phyloP scores from a whole-genome alignment of 2,113 vertebrate species.

The Pipra filicauda region DNA sequence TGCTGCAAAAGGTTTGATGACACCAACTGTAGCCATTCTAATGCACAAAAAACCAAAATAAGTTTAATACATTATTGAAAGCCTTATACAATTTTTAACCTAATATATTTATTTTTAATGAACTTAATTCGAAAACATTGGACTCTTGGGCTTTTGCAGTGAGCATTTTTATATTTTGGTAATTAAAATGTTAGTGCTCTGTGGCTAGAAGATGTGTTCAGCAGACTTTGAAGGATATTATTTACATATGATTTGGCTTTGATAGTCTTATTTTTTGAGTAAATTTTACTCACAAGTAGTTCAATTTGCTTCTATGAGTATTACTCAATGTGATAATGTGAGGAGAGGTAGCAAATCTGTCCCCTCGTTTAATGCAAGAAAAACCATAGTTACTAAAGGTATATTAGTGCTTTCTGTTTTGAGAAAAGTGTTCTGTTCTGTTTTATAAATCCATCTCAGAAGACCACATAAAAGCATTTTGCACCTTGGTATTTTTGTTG shows the following conservation, averaged over 20 bases:
- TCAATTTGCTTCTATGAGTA: background rate
- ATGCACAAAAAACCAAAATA: background rate
- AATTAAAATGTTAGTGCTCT: background rate
- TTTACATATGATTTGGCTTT: slow-evolving; percentile 36
- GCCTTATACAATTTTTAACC: background rate
- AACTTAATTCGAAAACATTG: slow-evolving; percentile 10
- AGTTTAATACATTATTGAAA: slow-evolving; percentile 5
- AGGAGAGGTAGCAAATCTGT: background rate
- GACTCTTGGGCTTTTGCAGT: background rate
- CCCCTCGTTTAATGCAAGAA: background rate
- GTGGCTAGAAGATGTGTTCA: background rate
- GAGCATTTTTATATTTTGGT: background rate
- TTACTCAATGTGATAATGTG: background rate
- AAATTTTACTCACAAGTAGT: slow-evolving; percentile 11
- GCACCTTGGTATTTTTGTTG: background rate
- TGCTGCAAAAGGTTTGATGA: background rate
- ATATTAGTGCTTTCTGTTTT: background rate
- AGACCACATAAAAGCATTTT: background rate
- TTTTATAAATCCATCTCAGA: background rate
- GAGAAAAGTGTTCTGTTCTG: background rate
- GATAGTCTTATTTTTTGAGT: background rate
- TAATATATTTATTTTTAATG: slow-evolving; percentile 14
- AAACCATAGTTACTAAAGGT: background rate
- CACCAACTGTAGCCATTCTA: background rate
- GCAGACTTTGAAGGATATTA: slow-evolving; percentile 35